Evolutionary conservation across 2,797 vertebrate species (phyloP).

Genomic region (Synanceia verrucosa): DNA sequence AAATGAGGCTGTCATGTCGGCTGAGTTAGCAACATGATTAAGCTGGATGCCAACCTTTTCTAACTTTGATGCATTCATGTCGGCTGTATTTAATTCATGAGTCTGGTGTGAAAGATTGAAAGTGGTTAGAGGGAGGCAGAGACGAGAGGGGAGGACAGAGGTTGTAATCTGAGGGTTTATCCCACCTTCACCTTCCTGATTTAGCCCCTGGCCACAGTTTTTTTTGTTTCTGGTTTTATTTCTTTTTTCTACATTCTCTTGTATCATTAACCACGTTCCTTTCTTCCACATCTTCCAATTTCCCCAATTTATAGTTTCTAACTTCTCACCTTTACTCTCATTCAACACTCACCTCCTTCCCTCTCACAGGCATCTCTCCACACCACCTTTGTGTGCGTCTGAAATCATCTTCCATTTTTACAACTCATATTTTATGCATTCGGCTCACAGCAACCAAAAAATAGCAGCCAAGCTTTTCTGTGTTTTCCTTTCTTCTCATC

Average conservation of each 20-base stretch:
- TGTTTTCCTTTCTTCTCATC: not conserved
- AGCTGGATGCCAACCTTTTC: slow-evolving; percentile 59
- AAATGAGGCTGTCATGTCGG: slow-evolving; percentile 51
- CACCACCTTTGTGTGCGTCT: slow-evolving; percentile 3
- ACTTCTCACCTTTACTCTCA: not conserved
- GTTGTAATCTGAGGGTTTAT: not conserved
- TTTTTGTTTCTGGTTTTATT: not conserved
- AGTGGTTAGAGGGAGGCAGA: not conserved
- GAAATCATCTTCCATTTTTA: slow-evolving; percentile 51
- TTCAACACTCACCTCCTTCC: not conserved
- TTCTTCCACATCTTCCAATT: not conserved
- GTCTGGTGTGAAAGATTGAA: slow-evolving; percentile 21
- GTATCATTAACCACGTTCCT: not conserved
- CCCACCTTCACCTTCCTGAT: not conserved
- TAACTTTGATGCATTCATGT: slow-evolving; percentile 61
- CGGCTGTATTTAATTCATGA: slow-evolving; percentile 63
- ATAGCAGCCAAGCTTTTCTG: slow-evolving; percentile 24
- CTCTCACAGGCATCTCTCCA: slow-evolving; percentile 6
- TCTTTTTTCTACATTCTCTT: not conserved
- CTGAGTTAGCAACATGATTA: slow-evolving; percentile 58
- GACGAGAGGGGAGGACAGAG: not conserved
- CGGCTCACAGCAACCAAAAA: slow-evolving; percentile 49
- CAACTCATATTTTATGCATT: slow-evolving; percentile 66
- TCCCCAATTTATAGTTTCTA: not conserved
- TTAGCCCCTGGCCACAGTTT: not conserved